These are phyloP conservation scores for Microplitis manilae DNA, from an alignment of 2,888 invertebrate species.

Conservation along the genomic window DNA sequence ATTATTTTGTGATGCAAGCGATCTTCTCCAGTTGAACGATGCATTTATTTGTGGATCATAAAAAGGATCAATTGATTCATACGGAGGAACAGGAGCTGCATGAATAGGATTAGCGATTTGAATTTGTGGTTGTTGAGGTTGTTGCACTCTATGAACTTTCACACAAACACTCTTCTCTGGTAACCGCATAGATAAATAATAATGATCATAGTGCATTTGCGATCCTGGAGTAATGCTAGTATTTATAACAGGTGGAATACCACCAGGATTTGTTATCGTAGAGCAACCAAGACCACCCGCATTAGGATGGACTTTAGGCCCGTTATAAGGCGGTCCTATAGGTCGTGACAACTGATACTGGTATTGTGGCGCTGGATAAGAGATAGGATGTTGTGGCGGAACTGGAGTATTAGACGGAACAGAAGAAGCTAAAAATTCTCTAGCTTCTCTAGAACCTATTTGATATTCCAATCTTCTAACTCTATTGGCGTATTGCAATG, in stretches of 20 bases:
- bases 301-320: slow-evolving; percentile 59
- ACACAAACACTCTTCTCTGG: slow-evolving; percentile 32
- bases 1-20: slow-evolving; percentile 22
- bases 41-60: slow-evolving; percentile 33
- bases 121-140: slow-evolving; percentile 30
- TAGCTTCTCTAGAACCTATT: slow-evolving; percentile 37
- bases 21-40: slow-evolving; percentile 20
- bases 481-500: slow-evolving; percentile 52
- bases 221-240: slow-evolving; percentile 53
- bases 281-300: slow-evolving; percentile 43
- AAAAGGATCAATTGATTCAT: slow-evolving; percentile 18
- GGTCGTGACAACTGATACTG: slow-evolving; percentile 60
- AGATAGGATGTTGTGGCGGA: slow-evolving; percentile 58
- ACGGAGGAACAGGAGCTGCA: slow-evolving; percentile 14
- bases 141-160: slow-evolving; percentile 39
- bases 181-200: slow-evolving; percentile 45
- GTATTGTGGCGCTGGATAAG: slow-evolving; percentile 57
- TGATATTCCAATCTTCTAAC: slow-evolving; percentile 48
- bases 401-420: slow-evolving; percentile 30
- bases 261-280: slow-evolving; percentile 21
- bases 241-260: slow-evolving; percentile 38
- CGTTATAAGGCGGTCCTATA: slow-evolving; percentile 60
- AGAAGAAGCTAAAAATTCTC: slow-evolving; percentile 16
- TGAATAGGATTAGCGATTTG: slow-evolving; percentile 15
- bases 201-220: slow-evolving; percentile 49